These are phyloP conservation scores for Melanotaenia nigrans DNA, from an alignment of 2,797 vertebrate species.

Conservation along the genomic window DNA sequence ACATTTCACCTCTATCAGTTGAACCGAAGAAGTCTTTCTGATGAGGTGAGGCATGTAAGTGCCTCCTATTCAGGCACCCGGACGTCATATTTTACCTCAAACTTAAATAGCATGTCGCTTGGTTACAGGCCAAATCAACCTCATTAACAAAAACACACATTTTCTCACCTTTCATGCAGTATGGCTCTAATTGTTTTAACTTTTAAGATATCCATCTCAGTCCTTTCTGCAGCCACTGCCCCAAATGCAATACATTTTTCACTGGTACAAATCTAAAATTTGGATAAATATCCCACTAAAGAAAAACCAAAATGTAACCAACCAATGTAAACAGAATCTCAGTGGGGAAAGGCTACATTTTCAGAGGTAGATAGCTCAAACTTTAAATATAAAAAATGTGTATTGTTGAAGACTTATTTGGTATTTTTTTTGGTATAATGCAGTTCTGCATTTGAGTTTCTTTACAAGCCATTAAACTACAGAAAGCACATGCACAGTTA, in stretches of 20 bases:
- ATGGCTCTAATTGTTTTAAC: neutral
- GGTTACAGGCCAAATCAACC: slow-evolving; percentile 17
- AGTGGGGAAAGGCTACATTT: neutral
- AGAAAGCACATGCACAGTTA: slow-evolving; percentile 67
- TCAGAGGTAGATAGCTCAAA: slow-evolving; percentile 9
- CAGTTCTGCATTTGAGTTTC: slow-evolving; percentile 9
- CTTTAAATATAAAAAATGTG: neutral
- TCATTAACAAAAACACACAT: slow-evolving; percentile 14
- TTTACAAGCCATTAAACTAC: slow-evolving; percentile 41
- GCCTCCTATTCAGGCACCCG: neutral
- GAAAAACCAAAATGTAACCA: neutral
- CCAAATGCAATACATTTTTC: neutral
- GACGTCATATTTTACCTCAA: neutral
- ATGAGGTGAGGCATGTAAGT: neutral
- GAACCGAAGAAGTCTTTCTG: neutral
- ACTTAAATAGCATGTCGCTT: neutral
- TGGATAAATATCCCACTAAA: neutral
- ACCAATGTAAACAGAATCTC: neutral
- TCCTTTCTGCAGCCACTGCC: neutral
- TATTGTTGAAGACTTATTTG: neutral
- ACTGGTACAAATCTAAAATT: neutral
- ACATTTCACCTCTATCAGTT: neutral
- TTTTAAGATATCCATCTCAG: slow-evolving; percentile 10
- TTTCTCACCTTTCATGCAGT: slow-evolving; percentile 8
- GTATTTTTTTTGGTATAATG: neutral